Evolutionary conservation across 2,888 invertebrate species (phyloP), one percentile per base, ranked within the genome.

Genomic region (Hipparchia semele): DNA sequence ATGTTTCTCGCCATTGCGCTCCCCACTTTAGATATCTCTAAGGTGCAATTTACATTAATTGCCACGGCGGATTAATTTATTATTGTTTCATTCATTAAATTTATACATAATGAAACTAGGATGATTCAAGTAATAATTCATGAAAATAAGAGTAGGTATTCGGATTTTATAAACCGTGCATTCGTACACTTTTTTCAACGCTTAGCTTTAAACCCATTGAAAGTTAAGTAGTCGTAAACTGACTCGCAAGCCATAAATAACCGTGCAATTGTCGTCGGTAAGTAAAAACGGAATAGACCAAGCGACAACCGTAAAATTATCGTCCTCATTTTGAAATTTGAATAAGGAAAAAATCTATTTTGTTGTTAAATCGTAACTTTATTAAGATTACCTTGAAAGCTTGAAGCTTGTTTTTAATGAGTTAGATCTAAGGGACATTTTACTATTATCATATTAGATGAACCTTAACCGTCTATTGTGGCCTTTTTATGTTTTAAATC

Each of bases 231-330:
- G 69, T 69, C 69, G 69, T 69, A 69, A 59, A 49, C 67, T 9
- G 65, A 45, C 61, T 67, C 61, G 70, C 45, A 68, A 68, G 12
- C 59, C 70, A 65, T 75, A 75, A 71, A 68, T 64, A 68, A 71
- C 68, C 59, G 71, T 67, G 60, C 64, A 71, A 69, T 73, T 71
- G 73, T 71, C 71, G 68, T 68, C 49, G 59, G 70, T 71, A 71
- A 73, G 68, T 73, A 75, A 73, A 75, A 75, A 70, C 70, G 68
- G 62, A 68, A 71, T 69, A 69, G 69, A 45, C 69, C 53, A 69
- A 69, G 69, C 61, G 69, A 39, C 53, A 6, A 53, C 69, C 33
- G 69, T 10, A 13, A 60, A 49, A 56, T 60, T 13, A 1, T 9
- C 13, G 51, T 6, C 10, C 51, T 65, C 33, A 33, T 65, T 53